phyloP scores from a whole-genome alignment of 2,113 vertebrate genomes.

The Muntiacus reevesi region DNA sequence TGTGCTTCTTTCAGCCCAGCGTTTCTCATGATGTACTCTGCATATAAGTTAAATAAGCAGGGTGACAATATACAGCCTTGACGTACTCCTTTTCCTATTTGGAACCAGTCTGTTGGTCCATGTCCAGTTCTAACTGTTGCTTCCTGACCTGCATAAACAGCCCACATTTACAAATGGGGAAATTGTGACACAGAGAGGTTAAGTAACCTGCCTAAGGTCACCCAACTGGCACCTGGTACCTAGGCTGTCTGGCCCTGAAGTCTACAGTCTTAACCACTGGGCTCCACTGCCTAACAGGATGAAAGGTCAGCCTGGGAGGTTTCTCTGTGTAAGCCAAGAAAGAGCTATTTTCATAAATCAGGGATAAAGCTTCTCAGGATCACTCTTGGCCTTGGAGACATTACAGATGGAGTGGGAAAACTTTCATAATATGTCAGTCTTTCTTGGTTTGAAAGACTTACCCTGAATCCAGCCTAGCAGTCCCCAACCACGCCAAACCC shows the following conservation, averaged over 20 bases:
- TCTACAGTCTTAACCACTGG: background rate
- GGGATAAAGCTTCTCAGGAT: background rate
- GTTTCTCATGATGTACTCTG: too few species aligned
- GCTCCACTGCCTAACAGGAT: background rate
- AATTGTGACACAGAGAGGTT: background rate
- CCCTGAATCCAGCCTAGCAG: background rate
- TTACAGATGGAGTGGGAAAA: rapidly evolving
- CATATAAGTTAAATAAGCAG: too few species aligned
- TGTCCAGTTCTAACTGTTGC: too few species aligned
- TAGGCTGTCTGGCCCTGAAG: background rate
- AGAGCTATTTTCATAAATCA: background rate
- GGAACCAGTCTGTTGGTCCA: too few species aligned
- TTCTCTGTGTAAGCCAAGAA: background rate
- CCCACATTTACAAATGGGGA: too few species aligned
- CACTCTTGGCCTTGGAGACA: background rate
- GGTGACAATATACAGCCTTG: too few species aligned
- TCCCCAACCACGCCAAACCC: background rate
- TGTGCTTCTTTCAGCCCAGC: too few species aligned
- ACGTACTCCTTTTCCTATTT: too few species aligned
- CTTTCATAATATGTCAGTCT: background rate
- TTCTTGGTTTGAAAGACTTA: background rate
- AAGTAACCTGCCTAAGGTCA: background rate
- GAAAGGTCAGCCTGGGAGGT: background rate
- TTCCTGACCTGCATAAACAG: too few species aligned
- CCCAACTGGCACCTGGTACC: background rate